A percentile compares a stretch with the other conserved stretches of the same genome.
Conservation (phyloP, 2,113 vertebrate species). For the Geococcyx californianus region DNA sequence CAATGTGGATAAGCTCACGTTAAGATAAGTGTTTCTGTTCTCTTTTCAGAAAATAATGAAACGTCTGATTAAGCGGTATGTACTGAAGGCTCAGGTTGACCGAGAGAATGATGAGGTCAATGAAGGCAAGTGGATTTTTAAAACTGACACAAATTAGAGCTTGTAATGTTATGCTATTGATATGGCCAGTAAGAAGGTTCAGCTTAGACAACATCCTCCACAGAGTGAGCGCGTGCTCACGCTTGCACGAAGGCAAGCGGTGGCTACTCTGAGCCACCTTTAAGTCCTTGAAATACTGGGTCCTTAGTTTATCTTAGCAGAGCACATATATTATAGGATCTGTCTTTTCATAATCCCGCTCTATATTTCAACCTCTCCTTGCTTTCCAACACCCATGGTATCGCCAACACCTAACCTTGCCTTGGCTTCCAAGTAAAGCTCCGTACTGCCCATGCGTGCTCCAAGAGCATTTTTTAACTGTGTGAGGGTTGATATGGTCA, state of each 20-base stretch:
- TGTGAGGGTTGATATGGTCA: neutral
- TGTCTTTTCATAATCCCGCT: neutral
- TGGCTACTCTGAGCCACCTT: neutral
- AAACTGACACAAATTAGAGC: neutral
- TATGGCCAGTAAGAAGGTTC: neutral
- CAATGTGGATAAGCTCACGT: neutral
- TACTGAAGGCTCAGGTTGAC: constrained; percentile 96
- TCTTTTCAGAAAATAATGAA: constrained; percentile 94
- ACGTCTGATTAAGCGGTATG: constrained; percentile 94
- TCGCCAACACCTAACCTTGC: neutral
- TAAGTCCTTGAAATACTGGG: neutral
- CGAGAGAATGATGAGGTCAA: constrained; percentile 97
- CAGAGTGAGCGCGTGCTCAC: fast-evolving
- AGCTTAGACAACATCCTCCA: neutral
- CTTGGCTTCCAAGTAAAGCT: neutral
- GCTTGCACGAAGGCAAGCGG: neutral
- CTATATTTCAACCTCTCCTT: neutral
- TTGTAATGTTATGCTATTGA: neutral
- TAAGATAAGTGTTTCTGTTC: constrained; percentile 9
- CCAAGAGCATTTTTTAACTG: neutral
- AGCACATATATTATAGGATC: neutral
- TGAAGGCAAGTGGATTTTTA: constrained; percentile 83
- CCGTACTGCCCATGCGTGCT: neutral
- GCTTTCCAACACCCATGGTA: neutral
- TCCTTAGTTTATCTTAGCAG: neutral